Evolutionary conservation across 2,113 vertebrate species (phyloP), one percentile per base, ranked within the genome.

Genomic region (Ailuropoda melanoleuca): DNA sequence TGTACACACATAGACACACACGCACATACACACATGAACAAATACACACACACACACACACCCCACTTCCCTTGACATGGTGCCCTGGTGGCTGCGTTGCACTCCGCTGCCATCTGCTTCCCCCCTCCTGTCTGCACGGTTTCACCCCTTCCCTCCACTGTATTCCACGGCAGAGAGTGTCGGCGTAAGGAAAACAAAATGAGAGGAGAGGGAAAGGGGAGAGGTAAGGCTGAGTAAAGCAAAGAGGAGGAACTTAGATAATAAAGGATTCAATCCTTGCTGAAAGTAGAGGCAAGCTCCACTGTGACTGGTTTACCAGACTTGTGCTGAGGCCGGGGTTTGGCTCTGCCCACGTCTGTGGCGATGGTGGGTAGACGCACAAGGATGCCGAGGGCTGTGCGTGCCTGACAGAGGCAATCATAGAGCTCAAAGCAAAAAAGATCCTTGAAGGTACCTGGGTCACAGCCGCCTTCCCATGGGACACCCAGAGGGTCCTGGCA

Each of bases 291-390:
- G 0, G 0, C 11, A 53, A 15, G 15, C 14, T 7, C 17, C 62
- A 4, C 0, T 4, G 1, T 4, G 24, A 24, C 48, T 12, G 43
- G 26, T 29, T 64, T 17, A 75, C 9, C 31, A 12, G 21, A 55
- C 24, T 4, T 15, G 31, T 34, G 0, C 53, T 24, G 11, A 50
- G 9, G 12, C 18, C 0, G 4, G 55, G 31, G 24, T 26, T 21
- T 8, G 34, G 31, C 24, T 78, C 34, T 3, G 1, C 26, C 29
- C 1, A 5, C 1, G 3, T 48, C 14, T 62, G 18, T 14, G 3
- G 39, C 4, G 13, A 8, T 13, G 3, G 26, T 0, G 5, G 34
- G 15, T 24, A 50, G 5, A 31, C 10, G 4, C 4, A 2, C 1
- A 31, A 39, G 77, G 58, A 21, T 34, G 17, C 5, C 24, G 3